Evolutionary conservation across 2,888 invertebrate genomes (phyloP).

Genomic region (Conistra vaccinii): DNA sequence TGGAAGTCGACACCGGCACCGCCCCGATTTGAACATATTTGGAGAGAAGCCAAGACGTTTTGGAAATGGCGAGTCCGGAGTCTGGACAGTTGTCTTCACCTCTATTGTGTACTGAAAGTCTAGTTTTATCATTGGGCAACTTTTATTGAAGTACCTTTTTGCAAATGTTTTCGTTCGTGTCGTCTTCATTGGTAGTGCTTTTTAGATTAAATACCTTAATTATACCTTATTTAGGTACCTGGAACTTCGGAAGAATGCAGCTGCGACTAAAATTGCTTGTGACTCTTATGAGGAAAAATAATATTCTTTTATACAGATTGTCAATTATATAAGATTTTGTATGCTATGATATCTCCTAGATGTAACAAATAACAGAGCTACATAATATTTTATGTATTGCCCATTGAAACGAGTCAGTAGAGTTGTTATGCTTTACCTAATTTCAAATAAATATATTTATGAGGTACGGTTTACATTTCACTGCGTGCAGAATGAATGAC

Average conservation of each 20-base stretch:
- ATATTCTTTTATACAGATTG: no score
- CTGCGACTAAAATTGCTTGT: no score
- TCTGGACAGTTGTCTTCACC: slow-evolving; percentile 55
- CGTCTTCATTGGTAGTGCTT: background rate
- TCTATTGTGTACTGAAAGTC: slow-evolving; percentile 16
- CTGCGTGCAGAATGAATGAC: slow-evolving; percentile 7
- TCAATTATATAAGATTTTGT: background rate
- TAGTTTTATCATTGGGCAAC: background rate
- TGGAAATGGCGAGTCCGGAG: slow-evolving; percentile 70
- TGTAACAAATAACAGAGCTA: background rate
- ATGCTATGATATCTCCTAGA: no score
- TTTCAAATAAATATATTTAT: background rate
- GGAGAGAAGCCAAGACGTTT: slow-evolving; percentile 74
- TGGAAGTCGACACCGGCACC: slow-evolving; percentile 58
- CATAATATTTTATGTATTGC: background rate
- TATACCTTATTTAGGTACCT: no score
- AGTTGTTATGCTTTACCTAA: background rate
- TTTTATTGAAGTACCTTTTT: background rate
- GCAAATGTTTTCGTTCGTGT: background rate
- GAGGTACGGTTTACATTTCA: background rate
- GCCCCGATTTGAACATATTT: slow-evolving; percentile 62
- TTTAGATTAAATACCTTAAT: background rate
- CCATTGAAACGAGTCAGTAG: background rate
- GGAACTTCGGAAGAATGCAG: no score
- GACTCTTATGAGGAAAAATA: no score